These are phyloP conservation scores for Pristionchus mayeri DNA, from an alignment of 2,888 invertebrate species.

Conservation along the genomic window DNA sequence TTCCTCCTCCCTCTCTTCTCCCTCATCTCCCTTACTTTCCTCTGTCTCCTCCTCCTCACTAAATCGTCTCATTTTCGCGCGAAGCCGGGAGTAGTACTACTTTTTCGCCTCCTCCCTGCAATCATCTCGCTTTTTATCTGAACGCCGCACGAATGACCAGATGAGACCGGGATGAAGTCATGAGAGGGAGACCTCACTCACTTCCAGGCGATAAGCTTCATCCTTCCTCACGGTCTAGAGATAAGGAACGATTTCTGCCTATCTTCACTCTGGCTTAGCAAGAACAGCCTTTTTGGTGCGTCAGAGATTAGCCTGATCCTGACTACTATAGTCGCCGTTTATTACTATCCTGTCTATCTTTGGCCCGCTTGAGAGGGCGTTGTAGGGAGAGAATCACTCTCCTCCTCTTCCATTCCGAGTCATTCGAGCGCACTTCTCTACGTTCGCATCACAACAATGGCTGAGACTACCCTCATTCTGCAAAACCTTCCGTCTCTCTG, in stretches of 20 bases:
- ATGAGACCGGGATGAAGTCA: background rate
- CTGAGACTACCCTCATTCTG: too few species aligned
- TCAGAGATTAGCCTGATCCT: too few species aligned
- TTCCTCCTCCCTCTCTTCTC: background rate
- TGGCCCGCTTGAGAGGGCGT: background rate
- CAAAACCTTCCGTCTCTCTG: too few species aligned
- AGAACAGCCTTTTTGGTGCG: too few species aligned
- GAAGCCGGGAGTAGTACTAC: slow-evolving; percentile 1
- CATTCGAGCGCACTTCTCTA: background rate
- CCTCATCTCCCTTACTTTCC: background rate
- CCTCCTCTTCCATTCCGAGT: background rate
- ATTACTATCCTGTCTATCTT: background rate
- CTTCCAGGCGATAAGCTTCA: too few species aligned
- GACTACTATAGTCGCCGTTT: too few species aligned
- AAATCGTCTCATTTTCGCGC: slow-evolving; percentile 22
- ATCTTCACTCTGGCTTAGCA: too few species aligned
- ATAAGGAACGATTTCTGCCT: too few species aligned
- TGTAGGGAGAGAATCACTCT: background rate
- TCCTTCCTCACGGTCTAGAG: too few species aligned
- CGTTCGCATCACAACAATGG: background rate
- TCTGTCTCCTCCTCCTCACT: background rate
- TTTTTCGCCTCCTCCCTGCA: background rate
- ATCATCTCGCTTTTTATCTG: slow-evolving; percentile 6
- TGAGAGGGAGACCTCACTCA: background rate
- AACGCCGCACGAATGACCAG: background rate